Evolutionary conservation across 2,888 invertebrate species (phyloP), one percentile per base, ranked within the genome.

Genomic region (Anorthoa munda): DNA sequence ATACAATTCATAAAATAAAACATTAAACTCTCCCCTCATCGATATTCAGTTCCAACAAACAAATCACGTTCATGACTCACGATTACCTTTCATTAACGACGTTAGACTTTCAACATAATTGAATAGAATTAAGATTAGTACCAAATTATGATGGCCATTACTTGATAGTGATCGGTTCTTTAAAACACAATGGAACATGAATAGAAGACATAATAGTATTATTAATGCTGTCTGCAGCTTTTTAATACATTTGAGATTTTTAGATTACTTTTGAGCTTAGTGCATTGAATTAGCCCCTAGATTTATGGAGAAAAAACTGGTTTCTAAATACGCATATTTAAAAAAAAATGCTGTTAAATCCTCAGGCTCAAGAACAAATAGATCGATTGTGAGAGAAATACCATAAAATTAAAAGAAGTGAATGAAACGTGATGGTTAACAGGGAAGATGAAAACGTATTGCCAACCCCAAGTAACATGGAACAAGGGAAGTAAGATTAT

Each of bases 41-140:
- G 15, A 56, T 66, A 78, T 55, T 63, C 56, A 60, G 65, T 7
- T 45, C 55, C 45, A 48, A 56, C 55, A 66, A 83, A 83, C 63
- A 71, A 71, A 82, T 60, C 13, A 46, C 53, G 46, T 13, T 23
- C 65, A 74, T 69, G 63, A 83, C 31, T 79, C 69, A 83, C 69
- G 31, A 66, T 83, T 48, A 66, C 66, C 66, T 70, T 73, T 75
- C 84, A 81, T 81, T 71, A 65, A 12, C 50, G 51, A 75, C 72
- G 63, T 81, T 69, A 50, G 81, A 82, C 69, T 84, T 84, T 77
- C 61, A 46, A 72, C 45, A n/a, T 76, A 63, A 84, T 84, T 70
- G 84, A 84, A 73, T 82, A 18, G 84, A 65, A 73, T 71, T 68
- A 60, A 64, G 51, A 82, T 82, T 69, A 65, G 77, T 66, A 60